A percentile compares a stretch with the other conserved stretches of the same genome.
Conservation (phyloP, 2,113 vertebrate species). For the Silurus glanis region DNA sequence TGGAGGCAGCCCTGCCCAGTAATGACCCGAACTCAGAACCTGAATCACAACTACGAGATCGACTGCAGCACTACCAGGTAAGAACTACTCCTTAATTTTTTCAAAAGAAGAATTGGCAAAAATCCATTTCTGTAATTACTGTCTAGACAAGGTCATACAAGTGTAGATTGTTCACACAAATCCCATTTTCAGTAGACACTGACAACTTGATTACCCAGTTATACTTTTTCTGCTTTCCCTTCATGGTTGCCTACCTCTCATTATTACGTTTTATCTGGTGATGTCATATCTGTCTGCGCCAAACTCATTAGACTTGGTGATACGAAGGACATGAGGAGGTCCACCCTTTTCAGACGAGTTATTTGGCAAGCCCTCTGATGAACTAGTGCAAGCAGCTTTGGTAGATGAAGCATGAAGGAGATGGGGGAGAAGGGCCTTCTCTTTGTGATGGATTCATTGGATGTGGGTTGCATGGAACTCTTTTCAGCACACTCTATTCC, state of each 20-base stretch:
- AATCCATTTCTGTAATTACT: not conserved
- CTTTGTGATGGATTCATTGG: conserved; percentile 42
- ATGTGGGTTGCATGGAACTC: conserved; percentile 21
- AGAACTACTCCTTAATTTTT: conserved; percentile 1
- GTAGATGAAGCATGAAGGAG: conserved; percentile 36
- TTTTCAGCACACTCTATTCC: conserved; percentile 49
- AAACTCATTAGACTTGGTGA: conserved; percentile 39
- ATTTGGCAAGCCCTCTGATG: conserved; percentile 38
- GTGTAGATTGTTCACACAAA: not conserved
- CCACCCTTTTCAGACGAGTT: conserved; percentile 30
- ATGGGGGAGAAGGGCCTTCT: conserved; percentile 18
- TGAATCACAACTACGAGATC: conserved; percentile 72
- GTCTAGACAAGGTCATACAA: not conserved
- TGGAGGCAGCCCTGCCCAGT: conserved; percentile 70
- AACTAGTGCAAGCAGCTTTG: conserved; percentile 31
- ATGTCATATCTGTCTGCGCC: conserved; percentile 33
- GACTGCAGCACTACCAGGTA: conserved; percentile 81
- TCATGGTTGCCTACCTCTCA: not conserved
- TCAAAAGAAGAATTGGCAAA: not conserved
- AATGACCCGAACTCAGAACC: conserved; percentile 75
- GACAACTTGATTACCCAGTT: conserved; percentile 17
- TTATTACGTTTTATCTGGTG: conserved; percentile 33
- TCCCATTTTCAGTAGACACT: conserved; percentile 13
- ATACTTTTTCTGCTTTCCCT: conserved; percentile 4
- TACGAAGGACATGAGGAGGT: conserved; percentile 25